Base-by-base conservation (phyloP, 2,113 vertebrate genomes). In the Odocoileus hemionus region DNA sequence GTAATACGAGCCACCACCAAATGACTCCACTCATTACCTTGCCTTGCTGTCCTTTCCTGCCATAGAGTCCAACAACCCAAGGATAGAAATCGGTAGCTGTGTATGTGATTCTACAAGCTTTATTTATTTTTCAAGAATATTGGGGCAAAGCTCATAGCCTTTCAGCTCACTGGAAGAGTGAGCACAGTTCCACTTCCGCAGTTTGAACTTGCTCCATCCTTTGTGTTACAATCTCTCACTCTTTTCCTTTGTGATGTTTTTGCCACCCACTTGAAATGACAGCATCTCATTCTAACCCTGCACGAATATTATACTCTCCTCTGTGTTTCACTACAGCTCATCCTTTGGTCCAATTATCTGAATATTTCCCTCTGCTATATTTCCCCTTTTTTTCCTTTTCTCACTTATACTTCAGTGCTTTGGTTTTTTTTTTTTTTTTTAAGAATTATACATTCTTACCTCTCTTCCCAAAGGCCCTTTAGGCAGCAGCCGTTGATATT, bases 381-480 rank as follows among this genome's bases (percentile, higher is more conserved):
- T 94, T 57, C 33, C 2, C 67, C 6, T 47, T 64, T 64, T 10
- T 10, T 97, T 88, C 19, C n/a, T 87, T 98, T 86, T 74, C 12
- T 79, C 36, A 45, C 21, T 76, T 92, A 36, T 26, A 70, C 52
- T 55, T 52, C 39, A 10, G 2, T n/a, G 43, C 50, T 92, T 26
- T 54, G 17, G 17, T 64, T 36, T 0, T n/a, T 89, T 5, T 12
- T 78, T 25, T 33, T 5, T 95, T 64, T 96, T 61, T 33, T 23
- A 88, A 93, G 47, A 95, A 89, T 96, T 85, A n/a, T 47, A 78
- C 25, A 54, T 86, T 88, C 14, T 93, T 93, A 82, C 30, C 39
- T 90, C 21, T 84, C 89, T 86, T 67, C n/a, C 84, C 79, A 61
- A 64, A 92, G 74, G 23, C 54, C 58, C 52, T 95, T 96, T 97